phyloP scores from a whole-genome alignment of 2,888 invertebrate genomes.

The Torymus auratus region DNA sequence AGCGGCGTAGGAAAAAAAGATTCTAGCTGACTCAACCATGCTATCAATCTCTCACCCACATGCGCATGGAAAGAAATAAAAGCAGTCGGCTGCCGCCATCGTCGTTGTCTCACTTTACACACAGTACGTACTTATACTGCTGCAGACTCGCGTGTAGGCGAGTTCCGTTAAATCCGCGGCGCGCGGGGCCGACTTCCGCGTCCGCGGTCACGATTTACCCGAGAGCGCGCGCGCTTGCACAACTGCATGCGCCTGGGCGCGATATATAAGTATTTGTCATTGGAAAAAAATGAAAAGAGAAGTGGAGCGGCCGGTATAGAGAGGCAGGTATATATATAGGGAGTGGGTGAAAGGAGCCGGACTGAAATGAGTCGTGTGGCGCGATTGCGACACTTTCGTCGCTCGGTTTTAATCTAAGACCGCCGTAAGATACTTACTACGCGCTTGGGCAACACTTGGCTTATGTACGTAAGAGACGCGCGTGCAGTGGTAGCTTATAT shows the following conservation, averaged over 20 bases:
- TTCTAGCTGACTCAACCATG: too few relatives aligned
- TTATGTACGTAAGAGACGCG: too few relatives aligned
- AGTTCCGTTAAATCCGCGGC: slow-evolving; percentile 48
- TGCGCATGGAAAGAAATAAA: background rate
- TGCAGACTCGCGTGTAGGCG: slow-evolving; percentile 6
- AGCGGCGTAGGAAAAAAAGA: too few relatives aligned
- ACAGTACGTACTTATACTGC: background rate
- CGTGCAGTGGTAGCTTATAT: too few relatives aligned
- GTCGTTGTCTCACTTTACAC: background rate
- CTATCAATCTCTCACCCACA: too few relatives aligned
- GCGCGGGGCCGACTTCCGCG: slow-evolving; percentile 30
- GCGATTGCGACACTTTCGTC: slow-evolving; percentile 33
- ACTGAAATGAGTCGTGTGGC: background rate
- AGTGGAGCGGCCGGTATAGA: background rate
- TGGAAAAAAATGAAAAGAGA: slow-evolving; percentile 1
- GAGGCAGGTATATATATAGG: background rate
- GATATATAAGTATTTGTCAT: slow-evolving; percentile 19
- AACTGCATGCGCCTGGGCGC: background rate
- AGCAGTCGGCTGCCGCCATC: background rate
- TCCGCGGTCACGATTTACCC: slow-evolving; percentile 48
- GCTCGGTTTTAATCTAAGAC: slow-evolving; percentile 8
- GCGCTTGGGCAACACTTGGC: too few relatives aligned
- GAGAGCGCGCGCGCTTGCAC: slow-evolving; percentile 13
- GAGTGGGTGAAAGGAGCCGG: background rate
- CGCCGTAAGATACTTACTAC: background rate